Base-by-base conservation (phyloP, 2,888 invertebrate species). In the Leptothorax acervorum region DNA sequence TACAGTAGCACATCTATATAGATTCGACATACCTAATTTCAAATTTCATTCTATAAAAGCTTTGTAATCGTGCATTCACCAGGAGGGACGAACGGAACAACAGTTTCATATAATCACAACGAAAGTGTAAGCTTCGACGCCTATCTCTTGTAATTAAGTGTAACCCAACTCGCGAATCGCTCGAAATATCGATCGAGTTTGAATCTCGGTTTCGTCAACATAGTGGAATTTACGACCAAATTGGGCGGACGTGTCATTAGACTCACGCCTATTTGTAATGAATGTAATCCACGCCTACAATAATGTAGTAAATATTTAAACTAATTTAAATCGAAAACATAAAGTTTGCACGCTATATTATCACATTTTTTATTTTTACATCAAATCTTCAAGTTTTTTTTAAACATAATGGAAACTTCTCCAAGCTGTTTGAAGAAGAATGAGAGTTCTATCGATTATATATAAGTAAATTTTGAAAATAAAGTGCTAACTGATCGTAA, bases 101-200 rank as follows among this genome's bases (percentile, higher is more conserved):
- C 53, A 12, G 42, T 45, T 74, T 66, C 55, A 23, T n/a, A 11
- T 63, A 82, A 82, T 82, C 63, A 53, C 39, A 31, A 53, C 42
- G 48, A 79, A 60, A 70, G 60, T 42, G 63, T 63, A 51, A 75
- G 42, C 53, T 63, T 74, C 81, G 62, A 12, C 42, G 42, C 18
- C 74, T 39, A 31, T 42, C 39, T 82, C 63, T 63, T 82, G 82
- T 74, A 74, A 82, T 82, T 63, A 63, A 73, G 23, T 60, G 75
- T 75, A 75, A 82, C 45, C 42, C 42, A 65, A 82, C 76, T 82
- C 82, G 63, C 76, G 53, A 82, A 82, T 82, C 74, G 62, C 28
- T 62, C 74, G 62, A 62, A 81, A 48, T n/a, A 74, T 82, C 75
- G 76, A 82, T 75, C 53, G 12, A 31, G 15, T 53, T 75, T 35